Base-by-base conservation (phyloP, 2,113 vertebrate species). In the Larimichthys polyactis region DNA sequence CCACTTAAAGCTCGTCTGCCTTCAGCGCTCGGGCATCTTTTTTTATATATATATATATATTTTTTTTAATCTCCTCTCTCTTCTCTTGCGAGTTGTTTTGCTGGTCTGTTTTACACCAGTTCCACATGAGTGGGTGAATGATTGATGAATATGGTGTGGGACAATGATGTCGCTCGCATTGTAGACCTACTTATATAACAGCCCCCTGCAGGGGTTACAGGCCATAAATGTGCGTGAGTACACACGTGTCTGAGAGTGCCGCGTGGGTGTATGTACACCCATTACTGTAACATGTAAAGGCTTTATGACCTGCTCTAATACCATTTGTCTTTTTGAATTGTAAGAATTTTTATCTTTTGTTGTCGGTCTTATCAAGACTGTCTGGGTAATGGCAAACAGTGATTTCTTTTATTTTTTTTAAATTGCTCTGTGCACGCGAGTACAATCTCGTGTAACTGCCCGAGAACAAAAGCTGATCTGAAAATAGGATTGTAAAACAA, bases 81-180 rank as follows among this genome's bases (percentile, higher is more conserved):
- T 24, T 20, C 72, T 78, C 57, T 7, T 32, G 66, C 29, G 10
- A 24, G 8, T 64, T 79, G 29, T 72, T 87, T 70, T 63, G n/a
- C 64, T 74, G 54, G 24, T 69, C 75, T 66, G 64, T 86, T 40
- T 79, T 66, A 43, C 60, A 69, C 60, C 75, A 69, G 57, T 76
- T 80, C 66, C 74, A 85, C 19, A 15, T 80, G 83, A 86, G 62
- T 22, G 69, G 78, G 59, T 84, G 74, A 93, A 85, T 83, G 75
- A 87, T 85, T 89, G 81, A 88, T 85, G 57, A 87, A 73, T 4
- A 20, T 71, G 32, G 54, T n/a, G 57, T 51, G 71, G 44, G 70
- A 82, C 77, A 66, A 32, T 67, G 51, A 79, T 59, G 66, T 59
- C 66, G 62, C 9, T 59, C 86, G 19, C 67, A 71, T 66, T 60